These are phyloP conservation scores for Notamacropus eugenii DNA, from an alignment of 2,797 vertebrate genomes.

Conservation along the genomic window DNA sequence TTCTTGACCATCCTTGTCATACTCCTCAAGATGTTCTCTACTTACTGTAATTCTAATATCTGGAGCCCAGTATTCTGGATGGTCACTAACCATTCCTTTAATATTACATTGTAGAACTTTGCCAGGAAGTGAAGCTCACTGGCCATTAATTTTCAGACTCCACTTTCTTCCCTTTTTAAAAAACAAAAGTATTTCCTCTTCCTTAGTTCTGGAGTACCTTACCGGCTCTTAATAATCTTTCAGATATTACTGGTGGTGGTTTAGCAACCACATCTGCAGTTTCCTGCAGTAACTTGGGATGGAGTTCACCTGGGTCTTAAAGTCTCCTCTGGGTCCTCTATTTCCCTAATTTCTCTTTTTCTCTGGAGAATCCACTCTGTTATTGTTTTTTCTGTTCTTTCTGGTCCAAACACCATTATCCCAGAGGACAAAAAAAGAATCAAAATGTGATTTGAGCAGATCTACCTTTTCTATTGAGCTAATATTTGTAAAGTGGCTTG, in stretches of 20 bases:
- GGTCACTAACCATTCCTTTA: not conserved
- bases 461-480: not conserved
- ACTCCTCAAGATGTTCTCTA: not conserved
- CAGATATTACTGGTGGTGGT: not conserved
- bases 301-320: not conserved
- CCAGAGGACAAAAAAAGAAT: not conserved
- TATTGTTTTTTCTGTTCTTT: not conserved
- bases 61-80: not conserved
- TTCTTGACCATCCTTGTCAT: not conserved
- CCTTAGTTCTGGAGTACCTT: not conserved
- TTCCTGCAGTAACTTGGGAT: not conserved
- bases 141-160: not conserved
- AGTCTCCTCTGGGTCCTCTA: not conserved
- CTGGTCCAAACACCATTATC: not conserved
- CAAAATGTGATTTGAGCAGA: not conserved
- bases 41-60: not conserved
- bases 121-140: not conserved
- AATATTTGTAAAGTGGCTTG: not conserved
- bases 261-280: not conserved
- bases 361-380: not conserved
- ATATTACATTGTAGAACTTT: not conserved
- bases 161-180: not conserved
- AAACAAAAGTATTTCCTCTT: not conserved
- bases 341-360: not conserved
- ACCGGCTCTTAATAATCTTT: not conserved